phyloP scores from a whole-genome alignment of 2,113 vertebrate genomes.

The Cololabis saira region DNA sequence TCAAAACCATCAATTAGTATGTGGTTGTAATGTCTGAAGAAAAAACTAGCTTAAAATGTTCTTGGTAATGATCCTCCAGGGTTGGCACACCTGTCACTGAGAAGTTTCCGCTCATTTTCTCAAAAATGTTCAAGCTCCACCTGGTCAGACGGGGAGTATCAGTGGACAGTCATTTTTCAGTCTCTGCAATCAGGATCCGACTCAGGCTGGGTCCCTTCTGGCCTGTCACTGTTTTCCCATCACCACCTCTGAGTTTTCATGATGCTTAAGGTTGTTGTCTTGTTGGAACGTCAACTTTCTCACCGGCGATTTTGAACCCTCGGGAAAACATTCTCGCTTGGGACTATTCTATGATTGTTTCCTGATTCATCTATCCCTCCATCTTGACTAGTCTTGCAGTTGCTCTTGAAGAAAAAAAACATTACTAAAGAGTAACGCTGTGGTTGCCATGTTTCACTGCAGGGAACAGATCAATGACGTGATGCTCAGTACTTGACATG shows the following conservation, averaged over 20 bases:
- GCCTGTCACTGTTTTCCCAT: too few species aligned
- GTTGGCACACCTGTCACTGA: not conserved
- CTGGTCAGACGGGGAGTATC: not conserved
- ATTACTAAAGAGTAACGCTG: not conserved
- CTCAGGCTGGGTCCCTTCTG: too few species aligned
- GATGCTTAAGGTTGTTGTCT: not conserved
- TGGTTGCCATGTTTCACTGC: not conserved
- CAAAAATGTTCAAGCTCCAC: not conserved
- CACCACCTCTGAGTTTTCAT: too few species aligned
- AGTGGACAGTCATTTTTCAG: not conserved
- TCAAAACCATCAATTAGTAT: too few species aligned
- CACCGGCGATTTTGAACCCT: not conserved
- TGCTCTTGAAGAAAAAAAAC: not conserved
- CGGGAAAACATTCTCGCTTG: not conserved
- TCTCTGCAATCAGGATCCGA: too few species aligned
- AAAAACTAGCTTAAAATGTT: too few species aligned
- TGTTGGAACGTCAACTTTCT: not conserved
- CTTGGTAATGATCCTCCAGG: not conserved
- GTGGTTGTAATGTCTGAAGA: too few species aligned
- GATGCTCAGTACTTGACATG: not conserved
- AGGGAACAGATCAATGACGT: not conserved
- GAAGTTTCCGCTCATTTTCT: not conserved
- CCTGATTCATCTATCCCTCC: too few species aligned
- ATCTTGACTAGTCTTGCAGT: too few species aligned
- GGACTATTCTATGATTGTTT: too few species aligned